These are phyloP conservation scores for Cosmia pyralina DNA, from an alignment of 2,888 invertebrate species.

Conservation along the genomic window DNA sequence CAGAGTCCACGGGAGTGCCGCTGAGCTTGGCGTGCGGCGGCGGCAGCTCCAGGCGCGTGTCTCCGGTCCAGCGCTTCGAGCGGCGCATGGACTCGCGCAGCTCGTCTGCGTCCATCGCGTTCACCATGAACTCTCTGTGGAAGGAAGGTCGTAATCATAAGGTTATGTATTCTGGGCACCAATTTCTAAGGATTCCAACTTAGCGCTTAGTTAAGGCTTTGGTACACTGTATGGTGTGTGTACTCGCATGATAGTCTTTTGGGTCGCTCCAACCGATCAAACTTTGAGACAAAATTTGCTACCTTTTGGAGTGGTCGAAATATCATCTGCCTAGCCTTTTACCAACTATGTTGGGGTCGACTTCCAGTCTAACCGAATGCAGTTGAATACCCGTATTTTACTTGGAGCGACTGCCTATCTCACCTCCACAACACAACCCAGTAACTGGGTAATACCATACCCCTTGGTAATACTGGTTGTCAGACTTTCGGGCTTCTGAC, in stretches of 20 bases:
- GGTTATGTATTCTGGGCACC: not conserved
- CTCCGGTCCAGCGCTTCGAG: conserved; percentile 90
- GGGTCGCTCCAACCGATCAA: not conserved
- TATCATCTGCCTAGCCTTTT: too few species aligned
- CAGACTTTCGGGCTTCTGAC: too few species aligned
- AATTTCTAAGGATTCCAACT: not conserved
- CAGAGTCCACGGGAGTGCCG: conserved; percentile 91
- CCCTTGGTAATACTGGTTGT: too few species aligned
- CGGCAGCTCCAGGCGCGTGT: conserved; percentile 81
- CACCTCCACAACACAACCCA: too few species aligned
- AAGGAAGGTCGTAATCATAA: too few species aligned
- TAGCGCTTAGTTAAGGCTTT: not conserved
- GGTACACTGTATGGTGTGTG: not conserved
- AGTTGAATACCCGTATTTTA: too few species aligned
- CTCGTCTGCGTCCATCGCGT: conserved; percentile 96
- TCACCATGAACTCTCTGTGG: conserved; percentile 95
- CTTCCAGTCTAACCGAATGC: too few species aligned
- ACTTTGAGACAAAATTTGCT: too few species aligned
- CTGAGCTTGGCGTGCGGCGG: conserved; percentile 86
- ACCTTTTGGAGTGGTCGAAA: too few species aligned
- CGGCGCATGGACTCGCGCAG: conserved; percentile 93
- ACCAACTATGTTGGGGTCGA: too few species aligned
- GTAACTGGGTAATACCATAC: too few species aligned
- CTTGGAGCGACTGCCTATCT: too few species aligned
- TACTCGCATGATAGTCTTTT: not conserved